These are phyloP conservation scores for Rhabdophis nuchalis DNA, from an alignment of 2,797 vertebrate genomes.

Conservation along the genomic window DNA sequence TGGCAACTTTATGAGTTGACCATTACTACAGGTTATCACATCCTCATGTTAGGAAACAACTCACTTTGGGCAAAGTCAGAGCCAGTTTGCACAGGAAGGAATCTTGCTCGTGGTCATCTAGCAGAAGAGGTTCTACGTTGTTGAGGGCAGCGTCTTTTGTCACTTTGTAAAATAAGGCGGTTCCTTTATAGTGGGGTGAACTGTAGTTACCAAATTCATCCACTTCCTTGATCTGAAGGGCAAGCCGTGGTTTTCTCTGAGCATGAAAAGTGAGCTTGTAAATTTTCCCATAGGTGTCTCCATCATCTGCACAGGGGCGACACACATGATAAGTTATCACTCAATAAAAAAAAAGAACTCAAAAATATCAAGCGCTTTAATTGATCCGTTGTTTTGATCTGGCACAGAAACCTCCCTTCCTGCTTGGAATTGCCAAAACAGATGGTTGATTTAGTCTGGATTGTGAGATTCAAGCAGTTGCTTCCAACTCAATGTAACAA, in stretches of 20 bases:
- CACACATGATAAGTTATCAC: neutral
- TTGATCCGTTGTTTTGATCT: neutral
- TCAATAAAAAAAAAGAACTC: neutral
- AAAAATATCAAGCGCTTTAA: neutral
- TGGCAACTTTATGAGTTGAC: too few relatives aligned
- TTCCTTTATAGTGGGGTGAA: constrained; percentile 86
- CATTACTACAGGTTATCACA: neutral
- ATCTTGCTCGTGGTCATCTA: constrained; percentile 58
- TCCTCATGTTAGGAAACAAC: neutral
- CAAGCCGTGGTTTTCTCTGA: constrained; percentile 75
- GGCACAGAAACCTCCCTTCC: neutral
- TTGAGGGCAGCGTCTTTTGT: constrained; percentile 69
- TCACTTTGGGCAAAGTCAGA: constrained; percentile 83
- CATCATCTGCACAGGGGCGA: constrained; percentile 58
- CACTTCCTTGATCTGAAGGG: constrained; percentile 76
- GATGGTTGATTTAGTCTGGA: neutral
- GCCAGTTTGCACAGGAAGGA: constrained; percentile 78
- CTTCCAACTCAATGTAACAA: neutral
- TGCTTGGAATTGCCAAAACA: neutral
- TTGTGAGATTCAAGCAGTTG: neutral
- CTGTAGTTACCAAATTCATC: constrained; percentile 86
- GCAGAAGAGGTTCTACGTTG: constrained; percentile 50
- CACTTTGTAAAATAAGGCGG: constrained; percentile 75
- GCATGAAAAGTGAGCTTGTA: constrained; percentile 79
- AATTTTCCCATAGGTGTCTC: constrained; percentile 60